Percentiles rank a stretch among this genome's conserved stretches.
Evolutionary conservation across 2,888 invertebrate species (phyloP).

Genomic region (Tetranychus piercei): DNA sequence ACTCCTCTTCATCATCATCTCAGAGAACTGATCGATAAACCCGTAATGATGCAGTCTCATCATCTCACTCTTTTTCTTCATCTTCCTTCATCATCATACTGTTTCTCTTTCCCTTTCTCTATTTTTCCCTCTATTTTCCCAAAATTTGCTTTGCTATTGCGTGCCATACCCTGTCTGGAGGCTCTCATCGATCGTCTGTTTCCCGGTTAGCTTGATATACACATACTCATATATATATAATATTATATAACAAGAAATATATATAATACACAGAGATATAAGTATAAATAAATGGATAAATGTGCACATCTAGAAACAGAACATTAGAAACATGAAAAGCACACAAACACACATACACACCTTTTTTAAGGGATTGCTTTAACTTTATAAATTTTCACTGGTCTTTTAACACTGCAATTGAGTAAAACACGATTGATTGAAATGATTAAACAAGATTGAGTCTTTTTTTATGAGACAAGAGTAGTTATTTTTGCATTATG

Average conservation of each 20-base stretch:
- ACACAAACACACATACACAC: neutral
- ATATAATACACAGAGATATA: neutral
- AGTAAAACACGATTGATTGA: too few species aligned
- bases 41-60: neutral
- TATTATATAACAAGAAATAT: neutral
- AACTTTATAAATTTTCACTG: too few species aligned
- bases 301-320: neutral
- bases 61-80: neutral
- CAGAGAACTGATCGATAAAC: neutral
- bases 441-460: too few species aligned
- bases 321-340: neutral
- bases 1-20: neutral
- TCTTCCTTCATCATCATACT: neutral
- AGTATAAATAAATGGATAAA: neutral
- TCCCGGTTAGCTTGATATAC: neutral
- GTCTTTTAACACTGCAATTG: too few species aligned
- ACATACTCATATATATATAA: neutral
- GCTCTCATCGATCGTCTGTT: slow-evolving; percentile 1
- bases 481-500: neutral
- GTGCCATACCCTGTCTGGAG: neutral
- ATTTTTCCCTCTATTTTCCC: neutral
- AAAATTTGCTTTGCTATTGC: neutral
- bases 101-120: neutral
- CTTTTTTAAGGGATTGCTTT: too few species aligned
- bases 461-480: neutral